These are phyloP conservation scores for Sepiola atlantica DNA, from an alignment of 2,888 invertebrate genomes.

Conservation along the genomic window DNA sequence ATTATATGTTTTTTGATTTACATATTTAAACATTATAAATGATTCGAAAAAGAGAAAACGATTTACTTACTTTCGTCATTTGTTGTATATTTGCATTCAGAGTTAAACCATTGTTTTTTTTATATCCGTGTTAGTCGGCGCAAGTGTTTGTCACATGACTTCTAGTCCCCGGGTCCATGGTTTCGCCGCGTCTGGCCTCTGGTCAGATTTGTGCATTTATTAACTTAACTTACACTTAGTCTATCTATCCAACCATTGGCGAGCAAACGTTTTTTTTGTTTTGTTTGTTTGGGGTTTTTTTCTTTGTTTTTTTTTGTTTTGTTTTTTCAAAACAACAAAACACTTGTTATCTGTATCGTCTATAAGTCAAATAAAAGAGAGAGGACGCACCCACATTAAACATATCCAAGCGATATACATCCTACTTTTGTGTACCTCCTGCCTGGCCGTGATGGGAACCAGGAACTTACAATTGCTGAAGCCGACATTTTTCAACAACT, in stretches of 20 bases:
- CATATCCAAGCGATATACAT: not conserved
- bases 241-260: not conserved
- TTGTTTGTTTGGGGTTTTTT: no score
- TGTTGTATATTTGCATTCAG: not conserved
- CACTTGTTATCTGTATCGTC: not conserved
- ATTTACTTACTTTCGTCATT: not conserved
- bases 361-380: not conserved
- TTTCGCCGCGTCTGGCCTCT: not conserved
- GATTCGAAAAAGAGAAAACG: not conserved
- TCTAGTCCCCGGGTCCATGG: not conserved
- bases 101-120: not conserved
- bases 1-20: no score
- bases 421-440: not conserved
- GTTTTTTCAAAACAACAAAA: not conserved
- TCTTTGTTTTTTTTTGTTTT: no score
- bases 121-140: not conserved
- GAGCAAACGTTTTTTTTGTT: not conserved
- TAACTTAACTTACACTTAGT: not conserved
- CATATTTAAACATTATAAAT: not conserved
- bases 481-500: not conserved
- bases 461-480: not conserved
- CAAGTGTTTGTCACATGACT: not conserved
- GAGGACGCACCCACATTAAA: not conserved
- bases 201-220: not conserved
- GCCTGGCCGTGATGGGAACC: not conserved